Evolutionary conservation across 2,888 invertebrate genomes (phyloP).

Genomic region (Xanthia icteritia): DNA sequence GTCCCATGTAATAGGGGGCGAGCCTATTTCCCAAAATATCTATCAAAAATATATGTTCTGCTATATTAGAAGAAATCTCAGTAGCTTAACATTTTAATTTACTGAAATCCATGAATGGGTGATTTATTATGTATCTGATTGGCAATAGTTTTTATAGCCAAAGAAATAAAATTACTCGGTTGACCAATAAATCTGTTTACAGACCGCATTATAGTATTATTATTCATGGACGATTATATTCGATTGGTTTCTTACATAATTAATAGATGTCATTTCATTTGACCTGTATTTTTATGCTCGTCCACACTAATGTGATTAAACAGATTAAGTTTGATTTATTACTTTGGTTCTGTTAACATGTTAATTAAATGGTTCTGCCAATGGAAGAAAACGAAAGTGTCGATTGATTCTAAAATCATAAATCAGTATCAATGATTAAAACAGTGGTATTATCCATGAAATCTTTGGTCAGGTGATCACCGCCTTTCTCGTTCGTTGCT

Average conservation of each 20-base stretch:
- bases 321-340: conserved; percentile 56
- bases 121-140: conserved; percentile 29
- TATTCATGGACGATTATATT: conserved; percentile 49
- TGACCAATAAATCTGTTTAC: conserved; percentile 57
- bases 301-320: conserved; percentile 46
- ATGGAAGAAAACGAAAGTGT: conserved; percentile 48
- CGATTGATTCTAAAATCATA: conserved; percentile 20
- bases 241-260: conserved; percentile 56
- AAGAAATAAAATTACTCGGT: conserved; percentile 44
- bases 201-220: conserved; percentile 35
- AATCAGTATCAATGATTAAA: not conserved
- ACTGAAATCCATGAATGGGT: conserved; percentile 16
- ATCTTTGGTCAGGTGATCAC: not conserved
- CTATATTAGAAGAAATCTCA: not conserved
- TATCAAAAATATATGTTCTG: not conserved
- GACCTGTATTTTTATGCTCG: conserved; percentile 55
- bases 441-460: not conserved
- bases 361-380: conserved; percentile 51
- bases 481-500: not conserved
- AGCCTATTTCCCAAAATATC: no score
- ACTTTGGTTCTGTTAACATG: conserved; percentile 40
- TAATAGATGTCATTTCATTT: conserved; percentile 50
- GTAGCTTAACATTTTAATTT: conserved; percentile 19
- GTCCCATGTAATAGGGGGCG: no score
- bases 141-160: conserved; percentile 34